phyloP scores from a whole-genome alignment of 2,797 vertebrate genomes.

The Typhlichthys eigenmanni region DNA sequence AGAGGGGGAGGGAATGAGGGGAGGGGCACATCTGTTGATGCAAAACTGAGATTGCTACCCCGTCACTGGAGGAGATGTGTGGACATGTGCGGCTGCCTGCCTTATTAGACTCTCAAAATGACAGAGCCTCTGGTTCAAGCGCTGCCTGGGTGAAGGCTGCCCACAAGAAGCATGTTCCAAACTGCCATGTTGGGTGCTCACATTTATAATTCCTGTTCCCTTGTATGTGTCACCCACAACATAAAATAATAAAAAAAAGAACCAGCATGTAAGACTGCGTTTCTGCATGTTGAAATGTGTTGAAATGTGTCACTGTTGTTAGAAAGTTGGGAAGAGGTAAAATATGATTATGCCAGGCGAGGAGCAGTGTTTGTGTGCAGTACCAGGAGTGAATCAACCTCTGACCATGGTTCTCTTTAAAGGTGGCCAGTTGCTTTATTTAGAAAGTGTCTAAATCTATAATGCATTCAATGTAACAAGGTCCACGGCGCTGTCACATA shows the following conservation, averaged over 20 bases:
- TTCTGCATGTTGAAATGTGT: neutral
- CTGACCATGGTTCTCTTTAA: slow-evolving; percentile 5
- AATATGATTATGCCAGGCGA: neutral
- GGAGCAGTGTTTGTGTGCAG: neutral
- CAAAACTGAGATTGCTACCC: slow-evolving; percentile 4
- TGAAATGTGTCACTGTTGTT: neutral
- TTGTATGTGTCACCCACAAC: slow-evolving; percentile 6
- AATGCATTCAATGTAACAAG: neutral
- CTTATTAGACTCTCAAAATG: slow-evolving; percentile 63
- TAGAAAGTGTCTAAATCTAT: slow-evolving; percentile 8
- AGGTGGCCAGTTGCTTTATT: slow-evolving; percentile 30
- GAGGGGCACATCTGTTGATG: slow-evolving; percentile 5
- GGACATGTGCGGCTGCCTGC: slow-evolving; percentile 60
- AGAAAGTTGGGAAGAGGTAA: neutral
- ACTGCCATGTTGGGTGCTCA: slow-evolving; percentile 20
- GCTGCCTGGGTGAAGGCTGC: too few species aligned
- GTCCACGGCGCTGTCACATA: slow-evolving; percentile 21
- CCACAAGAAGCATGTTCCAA: slow-evolving; percentile 6
- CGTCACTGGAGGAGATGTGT: slow-evolving; percentile 57
- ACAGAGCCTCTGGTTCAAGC: too few species aligned
- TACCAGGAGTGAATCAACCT: neutral
- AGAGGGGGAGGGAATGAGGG: neutral
- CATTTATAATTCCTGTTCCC: slow-evolving; percentile 1
- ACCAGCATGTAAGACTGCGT: neutral
- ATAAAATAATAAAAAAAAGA: slow-evolving; percentile 1